Percentiles rank a stretch among this genome's conserved stretches.
Evolutionary conservation across 2,888 invertebrate species (phyloP).

Genomic region (Chloromyia formosa): DNA sequence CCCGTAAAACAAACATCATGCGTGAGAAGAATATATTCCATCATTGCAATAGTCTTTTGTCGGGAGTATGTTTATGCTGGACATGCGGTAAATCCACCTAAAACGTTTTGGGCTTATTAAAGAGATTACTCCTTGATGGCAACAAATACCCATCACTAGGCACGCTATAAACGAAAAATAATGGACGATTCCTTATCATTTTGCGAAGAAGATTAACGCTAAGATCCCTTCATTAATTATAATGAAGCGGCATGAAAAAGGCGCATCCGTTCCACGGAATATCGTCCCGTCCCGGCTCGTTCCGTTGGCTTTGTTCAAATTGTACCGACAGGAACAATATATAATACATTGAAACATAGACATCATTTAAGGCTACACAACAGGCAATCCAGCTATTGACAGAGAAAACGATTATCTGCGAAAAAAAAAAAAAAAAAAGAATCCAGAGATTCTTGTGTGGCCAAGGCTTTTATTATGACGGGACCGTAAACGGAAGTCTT

Average conservation of each 20-base stretch:
- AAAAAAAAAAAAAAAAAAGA: slow-evolving; percentile 34
- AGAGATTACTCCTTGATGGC: slow-evolving; percentile 36
- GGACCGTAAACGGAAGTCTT: slow-evolving; percentile 13
- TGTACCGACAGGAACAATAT: neutral
- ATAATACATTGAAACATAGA: slow-evolving; percentile 12
- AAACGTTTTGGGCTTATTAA: slow-evolving; percentile 40
- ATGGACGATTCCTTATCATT: slow-evolving; percentile 48
- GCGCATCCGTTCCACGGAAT: neutral
- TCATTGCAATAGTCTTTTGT: slow-evolving; percentile 21
- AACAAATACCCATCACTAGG: slow-evolving; percentile 33
- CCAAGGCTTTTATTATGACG: slow-evolving; percentile 17
- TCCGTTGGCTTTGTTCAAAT: no score
- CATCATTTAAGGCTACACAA: slow-evolving; percentile 24
- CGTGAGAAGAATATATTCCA: slow-evolving; percentile 35
- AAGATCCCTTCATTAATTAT: slow-evolving; percentile 49
- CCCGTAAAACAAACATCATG: slow-evolving; percentile 18
- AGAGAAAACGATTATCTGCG: slow-evolving; percentile 36
- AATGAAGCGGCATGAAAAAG: slow-evolving; percentile 43
- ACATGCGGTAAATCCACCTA: slow-evolving; percentile 43
- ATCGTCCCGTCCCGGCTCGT: neutral
- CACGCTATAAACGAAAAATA: slow-evolving; percentile 36
- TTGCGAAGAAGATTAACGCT: slow-evolving; percentile 47
- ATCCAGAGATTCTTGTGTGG: slow-evolving; percentile 18
- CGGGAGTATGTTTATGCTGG: neutral
- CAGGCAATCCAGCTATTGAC: slow-evolving; percentile 34